Evolutionary conservation across 2,888 invertebrate species (phyloP).

Genomic region (Petrolisthes manimaculis): DNA sequence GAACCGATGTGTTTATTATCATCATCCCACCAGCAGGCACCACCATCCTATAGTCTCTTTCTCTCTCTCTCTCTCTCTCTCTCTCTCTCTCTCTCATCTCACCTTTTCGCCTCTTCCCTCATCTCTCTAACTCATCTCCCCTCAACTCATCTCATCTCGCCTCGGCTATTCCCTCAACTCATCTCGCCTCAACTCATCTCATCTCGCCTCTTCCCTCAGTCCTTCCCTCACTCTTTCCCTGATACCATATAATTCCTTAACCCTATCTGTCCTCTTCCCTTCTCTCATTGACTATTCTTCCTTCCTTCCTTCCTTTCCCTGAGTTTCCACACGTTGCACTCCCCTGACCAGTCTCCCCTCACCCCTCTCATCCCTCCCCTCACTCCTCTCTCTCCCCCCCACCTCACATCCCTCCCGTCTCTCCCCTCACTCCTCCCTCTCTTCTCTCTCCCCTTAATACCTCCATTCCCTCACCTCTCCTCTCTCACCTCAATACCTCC

Average conservation of each 20-base stretch:
- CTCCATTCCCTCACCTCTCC: neutral
- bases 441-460: neutral
- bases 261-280: neutral
- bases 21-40: conserved; percentile 31
- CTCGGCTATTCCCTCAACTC: no score
- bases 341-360: neutral
- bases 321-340: neutral
- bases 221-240: neutral
- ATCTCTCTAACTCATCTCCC: no score
- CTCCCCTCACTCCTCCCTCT: neutral
- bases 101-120: no score
- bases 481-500: neutral
- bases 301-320: neutral
- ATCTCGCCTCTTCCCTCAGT: neutral
- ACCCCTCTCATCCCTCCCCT: neutral
- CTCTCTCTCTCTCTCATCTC: neutral
- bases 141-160: no score
- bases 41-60: neutral
- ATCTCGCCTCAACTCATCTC: no score
- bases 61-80: neutral
- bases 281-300: neutral
- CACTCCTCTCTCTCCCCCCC: neutral
- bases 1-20: conserved; percentile 48
- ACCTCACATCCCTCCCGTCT: no score
- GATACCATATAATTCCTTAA: neutral